Conservation (phyloP, 2,113 vertebrate genomes). For the Sinosuthora webbiana region DNA sequence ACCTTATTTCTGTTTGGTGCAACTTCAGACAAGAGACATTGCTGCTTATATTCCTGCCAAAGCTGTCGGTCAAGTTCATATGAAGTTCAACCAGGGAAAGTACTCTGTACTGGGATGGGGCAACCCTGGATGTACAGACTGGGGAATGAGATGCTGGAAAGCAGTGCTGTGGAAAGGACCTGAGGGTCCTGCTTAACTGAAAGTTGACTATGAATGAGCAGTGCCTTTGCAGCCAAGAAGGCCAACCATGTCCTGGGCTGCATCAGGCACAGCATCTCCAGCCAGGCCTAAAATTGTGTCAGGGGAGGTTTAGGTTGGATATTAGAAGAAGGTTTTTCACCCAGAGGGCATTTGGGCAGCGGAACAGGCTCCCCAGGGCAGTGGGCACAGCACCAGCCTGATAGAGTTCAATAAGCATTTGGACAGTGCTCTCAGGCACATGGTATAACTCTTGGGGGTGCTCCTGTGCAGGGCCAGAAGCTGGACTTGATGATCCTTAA, state of each 20-base stretch:
- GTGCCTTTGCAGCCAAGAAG: background rate
- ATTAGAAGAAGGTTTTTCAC: background rate
- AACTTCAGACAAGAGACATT: background rate
- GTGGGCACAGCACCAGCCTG: background rate
- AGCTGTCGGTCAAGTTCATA: background rate
- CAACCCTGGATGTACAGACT: background rate
- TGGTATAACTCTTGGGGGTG: background rate
- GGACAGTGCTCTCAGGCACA: background rate
- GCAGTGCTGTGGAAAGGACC: background rate
- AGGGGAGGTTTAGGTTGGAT: background rate
- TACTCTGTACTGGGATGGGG: background rate
- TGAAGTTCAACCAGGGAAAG: background rate
- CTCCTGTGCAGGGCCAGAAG: background rate
- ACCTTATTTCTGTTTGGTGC: background rate
- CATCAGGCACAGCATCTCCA: background rate
- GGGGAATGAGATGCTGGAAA: background rate
- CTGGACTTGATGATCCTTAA: background rate
- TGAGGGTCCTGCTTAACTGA: background rate
- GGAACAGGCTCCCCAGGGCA: background rate
- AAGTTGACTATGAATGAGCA: background rate
- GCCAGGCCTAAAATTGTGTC: background rate
- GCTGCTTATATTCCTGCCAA: background rate
- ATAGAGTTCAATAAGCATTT: fast-evolving
- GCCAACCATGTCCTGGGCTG: background rate
- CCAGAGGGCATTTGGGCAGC: background rate